Conservation (phyloP, 2,113 vertebrate species). For the Synodontis membranacea region DNA sequence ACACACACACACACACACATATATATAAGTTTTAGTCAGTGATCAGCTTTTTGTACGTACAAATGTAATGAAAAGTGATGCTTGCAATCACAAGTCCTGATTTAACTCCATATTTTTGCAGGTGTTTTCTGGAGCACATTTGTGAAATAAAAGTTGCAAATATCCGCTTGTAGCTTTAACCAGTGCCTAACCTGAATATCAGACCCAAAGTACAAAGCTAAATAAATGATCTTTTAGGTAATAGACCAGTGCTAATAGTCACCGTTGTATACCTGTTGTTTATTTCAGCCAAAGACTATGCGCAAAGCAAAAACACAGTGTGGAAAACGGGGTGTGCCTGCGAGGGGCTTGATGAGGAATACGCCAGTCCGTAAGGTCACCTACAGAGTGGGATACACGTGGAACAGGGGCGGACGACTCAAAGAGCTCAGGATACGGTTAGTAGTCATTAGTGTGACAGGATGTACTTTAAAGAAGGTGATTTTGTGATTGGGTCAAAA, state of each 20-base stretch:
- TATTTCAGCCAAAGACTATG: constrained; percentile 24
- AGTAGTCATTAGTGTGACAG: neutral
- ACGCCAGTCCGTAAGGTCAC: constrained; percentile 37
- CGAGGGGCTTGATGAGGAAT: constrained; percentile 27
- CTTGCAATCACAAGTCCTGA: no score
- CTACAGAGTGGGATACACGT: constrained; percentile 60
- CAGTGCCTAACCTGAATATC: neutral
- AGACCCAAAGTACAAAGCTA: neutral
- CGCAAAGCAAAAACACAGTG: neutral
- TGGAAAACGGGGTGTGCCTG: constrained; percentile 24
- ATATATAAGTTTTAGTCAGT: no score
- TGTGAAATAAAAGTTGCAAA: neutral
- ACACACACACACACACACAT: no score
- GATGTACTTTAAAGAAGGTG: neutral
- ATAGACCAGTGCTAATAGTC: neutral
- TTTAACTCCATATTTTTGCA: neutral
- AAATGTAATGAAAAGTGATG: neutral
- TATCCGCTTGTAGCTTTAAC: neutral
- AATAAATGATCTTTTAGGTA: neutral
- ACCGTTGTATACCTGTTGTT: neutral
- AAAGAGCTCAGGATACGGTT: constrained; percentile 80
- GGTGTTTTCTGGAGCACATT: neutral
- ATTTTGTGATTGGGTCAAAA: neutral
- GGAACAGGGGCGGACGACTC: constrained; percentile 74
- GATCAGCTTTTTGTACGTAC: neutral